A percentile compares a stretch with the other conserved stretches of the same genome.
Conservation (phyloP, 1,140 invertebrate genomes). For the Drosophila chauvacae region DNA sequence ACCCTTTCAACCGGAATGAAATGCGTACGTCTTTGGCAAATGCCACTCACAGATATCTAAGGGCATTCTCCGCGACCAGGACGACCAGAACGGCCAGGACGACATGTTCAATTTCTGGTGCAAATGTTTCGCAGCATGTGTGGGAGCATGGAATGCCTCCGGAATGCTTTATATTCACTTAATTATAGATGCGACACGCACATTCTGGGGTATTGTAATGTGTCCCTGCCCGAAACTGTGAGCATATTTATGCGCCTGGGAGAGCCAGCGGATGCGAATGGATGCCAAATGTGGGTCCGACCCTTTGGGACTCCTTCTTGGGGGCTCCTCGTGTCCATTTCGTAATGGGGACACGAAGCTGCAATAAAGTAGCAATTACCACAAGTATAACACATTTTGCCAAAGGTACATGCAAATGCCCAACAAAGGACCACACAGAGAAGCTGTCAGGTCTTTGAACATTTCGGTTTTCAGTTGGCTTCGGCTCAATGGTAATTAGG, state of each 20-base stretch:
- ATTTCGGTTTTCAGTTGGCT: background rate
- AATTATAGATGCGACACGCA: conserved; percentile 81
- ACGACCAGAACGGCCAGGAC: background rate
- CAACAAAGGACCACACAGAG: conserved; percentile 5
- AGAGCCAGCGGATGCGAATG: background rate
- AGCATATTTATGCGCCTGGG: conserved; percentile 34
- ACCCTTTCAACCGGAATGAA: conserved; percentile 5
- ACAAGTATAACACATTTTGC: conserved; percentile 34
- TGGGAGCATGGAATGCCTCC: conserved; percentile 53
- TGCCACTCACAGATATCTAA: conserved; percentile 31
- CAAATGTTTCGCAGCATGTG: conserved; percentile 25
- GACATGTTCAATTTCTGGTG: conserved; percentile 27
- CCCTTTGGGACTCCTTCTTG: conserved; percentile 19
- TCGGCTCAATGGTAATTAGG: conserved; percentile 7
- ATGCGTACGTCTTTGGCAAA: conserved; percentile 16
- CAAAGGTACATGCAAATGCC: conserved; percentile 32
- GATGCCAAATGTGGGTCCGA: background rate
- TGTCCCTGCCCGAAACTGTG: conserved; percentile 17
- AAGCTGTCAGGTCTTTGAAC: background rate
- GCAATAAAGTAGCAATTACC: conserved; percentile 74
- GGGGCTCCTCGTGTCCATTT: conserved; percentile 32
- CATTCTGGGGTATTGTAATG: conserved; percentile 34
- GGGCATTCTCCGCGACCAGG: conserved; percentile 15
- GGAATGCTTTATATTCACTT: conserved; percentile 69
- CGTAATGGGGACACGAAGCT: conserved; percentile 42